Percentiles rank a stretch among this genome's conserved stretches.
These are phyloP conservation scores for Phycodurus eques DNA, from an alignment of 2,113 vertebrate species.

Conservation along the genomic window DNA sequence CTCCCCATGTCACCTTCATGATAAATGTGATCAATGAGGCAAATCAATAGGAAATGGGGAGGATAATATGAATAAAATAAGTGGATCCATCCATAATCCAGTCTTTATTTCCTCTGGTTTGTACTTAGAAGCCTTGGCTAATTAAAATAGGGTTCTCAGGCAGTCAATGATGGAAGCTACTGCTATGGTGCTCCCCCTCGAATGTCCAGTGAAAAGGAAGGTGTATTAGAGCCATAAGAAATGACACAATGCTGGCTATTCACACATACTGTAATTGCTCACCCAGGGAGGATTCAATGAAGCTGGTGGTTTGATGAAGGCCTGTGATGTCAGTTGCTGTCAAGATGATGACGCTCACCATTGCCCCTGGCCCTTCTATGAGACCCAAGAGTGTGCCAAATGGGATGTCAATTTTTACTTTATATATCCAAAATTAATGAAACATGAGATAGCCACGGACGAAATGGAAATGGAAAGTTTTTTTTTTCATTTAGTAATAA, in stretches of 20 bases:
- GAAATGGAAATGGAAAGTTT: slow-evolving; percentile 23
- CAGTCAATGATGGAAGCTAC: slow-evolving; percentile 43
- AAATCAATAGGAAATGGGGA: slow-evolving; percentile 38
- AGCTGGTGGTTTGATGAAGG: slow-evolving; percentile 60
- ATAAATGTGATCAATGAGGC: slow-evolving; percentile 33
- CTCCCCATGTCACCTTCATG: slow-evolving; percentile 52
- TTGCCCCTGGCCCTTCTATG: slow-evolving; percentile 44
- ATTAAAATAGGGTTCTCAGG: slow-evolving; percentile 63
- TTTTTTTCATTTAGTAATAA: slow-evolving; percentile 26
- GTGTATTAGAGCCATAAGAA: slow-evolving; percentile 64
- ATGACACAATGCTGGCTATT: slow-evolving; percentile 67
- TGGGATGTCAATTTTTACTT: slow-evolving; percentile 63
- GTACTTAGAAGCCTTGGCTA: slow-evolving; percentile 52
- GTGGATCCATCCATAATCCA: slow-evolving; percentile 15
- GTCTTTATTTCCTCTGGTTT: slow-evolving; percentile 23
- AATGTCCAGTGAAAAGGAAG: slow-evolving; percentile 59
- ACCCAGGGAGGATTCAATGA: slow-evolving; percentile 68
- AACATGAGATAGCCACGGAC: slow-evolving; percentile 54
- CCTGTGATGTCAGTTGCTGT: slow-evolving; percentile 69
- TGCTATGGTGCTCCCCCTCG: slow-evolving; percentile 42
- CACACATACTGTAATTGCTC: slow-evolving; percentile 70
- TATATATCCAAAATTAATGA: slow-evolving; percentile 65
- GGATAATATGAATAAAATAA: slow-evolving; percentile 20
- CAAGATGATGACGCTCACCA: slow-evolving; percentile 71
- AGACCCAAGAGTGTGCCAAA: slow-evolving; percentile 50